A percentile compares a stretch with the other conserved stretches of the same genome.
Conservation (phyloP, 2,888 invertebrate genomes). For the Parelbella ahira region DNA sequence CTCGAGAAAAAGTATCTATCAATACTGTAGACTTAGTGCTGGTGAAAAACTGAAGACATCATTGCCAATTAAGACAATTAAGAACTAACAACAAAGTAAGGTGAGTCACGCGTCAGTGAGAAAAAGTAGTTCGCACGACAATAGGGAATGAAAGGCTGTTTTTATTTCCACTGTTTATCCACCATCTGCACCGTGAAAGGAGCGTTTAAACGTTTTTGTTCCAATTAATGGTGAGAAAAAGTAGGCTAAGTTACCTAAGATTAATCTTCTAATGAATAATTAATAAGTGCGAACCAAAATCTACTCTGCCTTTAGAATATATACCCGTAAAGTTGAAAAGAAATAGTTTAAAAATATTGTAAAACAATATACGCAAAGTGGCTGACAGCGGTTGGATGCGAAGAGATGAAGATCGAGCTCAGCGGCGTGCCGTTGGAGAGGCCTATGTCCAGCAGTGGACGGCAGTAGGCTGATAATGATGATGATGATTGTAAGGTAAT, state of each 20-base stretch:
- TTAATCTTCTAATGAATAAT: conserved; percentile 9
- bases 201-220: neutral
- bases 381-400: no score
- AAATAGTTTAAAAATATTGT: neutral
- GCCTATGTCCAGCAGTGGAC: no score
- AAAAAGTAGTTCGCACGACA: conserved; percentile 9
- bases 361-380: no score
- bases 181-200: conserved; percentile 5
- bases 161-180: conserved; percentile 16
- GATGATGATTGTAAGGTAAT: no score
- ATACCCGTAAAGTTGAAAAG: no score
- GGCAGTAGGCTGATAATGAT: no score
- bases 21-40: no score
- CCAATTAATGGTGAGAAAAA: conserved; percentile 17
- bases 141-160: neutral
- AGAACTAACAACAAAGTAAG: conserved; percentile 6
- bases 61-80: conserved; percentile 10
- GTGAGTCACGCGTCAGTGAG: conserved; percentile 7
- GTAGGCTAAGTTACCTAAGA: neutral
- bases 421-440: no score
- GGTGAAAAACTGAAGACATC: neutral
- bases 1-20: no score
- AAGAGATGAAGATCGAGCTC: no score
- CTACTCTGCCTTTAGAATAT: no score
- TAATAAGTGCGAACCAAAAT: conserved; percentile 1